Evolutionary conservation across 2,888 invertebrate genomes (phyloP).

Genomic region (Neocrepidodera transversa): DNA sequence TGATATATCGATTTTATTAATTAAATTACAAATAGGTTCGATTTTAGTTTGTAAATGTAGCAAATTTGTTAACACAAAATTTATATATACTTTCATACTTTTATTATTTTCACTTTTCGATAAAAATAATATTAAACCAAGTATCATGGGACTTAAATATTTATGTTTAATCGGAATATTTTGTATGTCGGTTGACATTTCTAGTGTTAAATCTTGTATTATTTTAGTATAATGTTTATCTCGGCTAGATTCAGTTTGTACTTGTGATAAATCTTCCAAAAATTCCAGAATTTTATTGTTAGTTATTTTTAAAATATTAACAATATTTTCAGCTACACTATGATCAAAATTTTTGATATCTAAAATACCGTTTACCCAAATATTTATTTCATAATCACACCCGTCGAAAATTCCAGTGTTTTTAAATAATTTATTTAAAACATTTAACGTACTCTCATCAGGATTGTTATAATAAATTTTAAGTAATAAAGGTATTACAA

Average conservation of each 20-base stretch:
- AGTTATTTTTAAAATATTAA: conserved; percentile 42
- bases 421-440: conserved; percentile 65
- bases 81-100: conserved; percentile 58
- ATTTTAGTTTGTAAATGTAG: conserved; percentile 68
- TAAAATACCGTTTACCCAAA: conserved; percentile 63
- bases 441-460: conserved; percentile 44
- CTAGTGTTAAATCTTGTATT: conserved; percentile 26
- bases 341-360: conserved; percentile 46
- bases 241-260: conserved; percentile 20
- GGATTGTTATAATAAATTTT: conserved; percentile 61
- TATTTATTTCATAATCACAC: conserved; percentile 69
- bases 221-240: conserved; percentile 24
- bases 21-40: conserved; percentile 62
- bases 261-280: conserved; percentile 40
- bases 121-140: conserved; percentile 57
- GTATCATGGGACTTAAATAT: conserved; percentile 54
- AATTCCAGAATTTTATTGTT: conserved; percentile 45
- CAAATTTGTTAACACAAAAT: conserved; percentile 63
- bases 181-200: conserved; percentile 9
- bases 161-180: conserved; percentile 31
- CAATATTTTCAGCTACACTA: conserved; percentile 49
- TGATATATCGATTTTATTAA: conserved; percentile 62
- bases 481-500: conserved; percentile 47
- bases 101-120: conserved; percentile 41
- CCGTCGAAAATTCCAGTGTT: conserved; percentile 72